phyloP scores from a whole-genome alignment of 2,797 vertebrate species.

The Notolabrus celidotus region DNA sequence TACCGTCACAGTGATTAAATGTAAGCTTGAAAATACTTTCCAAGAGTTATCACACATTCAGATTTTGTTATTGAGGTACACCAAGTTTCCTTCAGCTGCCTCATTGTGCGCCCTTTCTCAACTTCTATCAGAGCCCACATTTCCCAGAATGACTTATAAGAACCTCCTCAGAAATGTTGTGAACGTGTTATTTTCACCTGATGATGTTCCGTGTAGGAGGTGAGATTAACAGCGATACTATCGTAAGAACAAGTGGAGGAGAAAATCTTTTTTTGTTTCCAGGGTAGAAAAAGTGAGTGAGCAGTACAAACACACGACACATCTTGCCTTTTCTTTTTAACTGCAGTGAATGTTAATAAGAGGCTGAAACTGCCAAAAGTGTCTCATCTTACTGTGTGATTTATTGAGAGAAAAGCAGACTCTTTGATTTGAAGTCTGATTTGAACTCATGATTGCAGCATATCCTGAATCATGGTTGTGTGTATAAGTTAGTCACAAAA shows the following conservation, averaged over 20 bases:
- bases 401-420: too few relatives aligned
- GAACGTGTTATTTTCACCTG: slow-evolving; percentile 45
- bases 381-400: too few relatives aligned
- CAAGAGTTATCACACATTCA: slow-evolving; percentile 24
- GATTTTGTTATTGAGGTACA: slow-evolving; percentile 20
- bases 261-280: slow-evolving; percentile 33
- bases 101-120: slow-evolving; percentile 15
- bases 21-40: slow-evolving; percentile 25
- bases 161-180: slow-evolving; percentile 19
- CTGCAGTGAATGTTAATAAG: background rate
- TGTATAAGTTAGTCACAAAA: background rate
- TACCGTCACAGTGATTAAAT: too few relatives aligned
- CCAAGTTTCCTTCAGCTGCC: slow-evolving; percentile 16
- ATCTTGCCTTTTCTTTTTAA: background rate
- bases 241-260: slow-evolving; percentile 10
- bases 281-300: slow-evolving; percentile 29
- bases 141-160: slow-evolving; percentile 56
- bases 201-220: slow-evolving; percentile 59
- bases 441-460: too few relatives aligned
- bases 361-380: background rate
- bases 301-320: slow-evolving; percentile 13
- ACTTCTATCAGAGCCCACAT: slow-evolving; percentile 17
- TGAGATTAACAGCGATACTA: slow-evolving; percentile 28
- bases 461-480: background rate
- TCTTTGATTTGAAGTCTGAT: too few relatives aligned